Evolutionary conservation across 2,113 vertebrate species (phyloP).

Genomic region (Isichthys henryi): DNA sequence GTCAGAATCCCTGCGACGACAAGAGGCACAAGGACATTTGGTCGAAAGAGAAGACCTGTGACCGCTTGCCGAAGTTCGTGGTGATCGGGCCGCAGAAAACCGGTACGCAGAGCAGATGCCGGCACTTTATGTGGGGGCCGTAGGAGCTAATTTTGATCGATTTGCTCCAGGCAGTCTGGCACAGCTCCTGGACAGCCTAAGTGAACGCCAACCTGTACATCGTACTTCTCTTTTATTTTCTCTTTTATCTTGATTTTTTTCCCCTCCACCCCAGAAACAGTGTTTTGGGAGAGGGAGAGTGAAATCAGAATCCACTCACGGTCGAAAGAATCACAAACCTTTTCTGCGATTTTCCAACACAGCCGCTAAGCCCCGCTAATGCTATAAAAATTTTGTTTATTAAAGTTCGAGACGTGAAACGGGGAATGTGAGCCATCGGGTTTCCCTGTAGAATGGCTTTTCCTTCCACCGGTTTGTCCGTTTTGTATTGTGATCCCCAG

Average conservation of each 20-base stretch:
- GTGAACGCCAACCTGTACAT: neutral
- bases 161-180: neutral
- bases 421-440: neutral
- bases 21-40: slow-evolving; percentile 97
- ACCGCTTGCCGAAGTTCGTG: slow-evolving; percentile 89
- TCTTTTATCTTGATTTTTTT: neutral
- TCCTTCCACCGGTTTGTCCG: neutral
- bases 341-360: slow-evolving; percentile 18
- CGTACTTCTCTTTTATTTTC: neutral
- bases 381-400: neutral
- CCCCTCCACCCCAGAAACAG: neutral
- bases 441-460: neutral
- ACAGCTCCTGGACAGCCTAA: neutral
- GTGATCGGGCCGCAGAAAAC: slow-evolving; percentile 95
- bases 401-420: neutral
- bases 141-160: neutral
- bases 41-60: slow-evolving; percentile 98
- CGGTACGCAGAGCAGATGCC: slow-evolving; percentile 48
- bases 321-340: slow-evolving; percentile 15
- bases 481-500: neutral
- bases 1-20: slow-evolving; percentile 91
- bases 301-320: neutral
- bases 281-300: neutral
- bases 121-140: neutral
- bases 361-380: neutral